These are phyloP conservation scores for Muschampia plurimacula DNA, from an alignment of 2,888 invertebrate genomes.

Conservation along the genomic window DNA sequence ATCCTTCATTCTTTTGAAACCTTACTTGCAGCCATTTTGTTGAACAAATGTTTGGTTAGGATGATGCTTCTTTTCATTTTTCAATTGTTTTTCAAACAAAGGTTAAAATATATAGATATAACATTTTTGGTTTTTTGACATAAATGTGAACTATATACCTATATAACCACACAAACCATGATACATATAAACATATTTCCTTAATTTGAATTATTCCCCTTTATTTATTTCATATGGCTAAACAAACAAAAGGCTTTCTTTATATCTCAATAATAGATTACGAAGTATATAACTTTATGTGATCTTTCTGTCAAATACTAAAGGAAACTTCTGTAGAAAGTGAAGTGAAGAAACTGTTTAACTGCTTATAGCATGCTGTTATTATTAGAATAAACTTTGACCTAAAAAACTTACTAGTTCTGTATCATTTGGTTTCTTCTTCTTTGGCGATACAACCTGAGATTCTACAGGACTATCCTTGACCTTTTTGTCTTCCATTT, in stretches of 20 bases:
- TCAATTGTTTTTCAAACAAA: neutral
- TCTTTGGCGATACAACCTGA: constrained; percentile 49
- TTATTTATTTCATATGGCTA: no score
- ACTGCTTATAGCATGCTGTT: neutral
- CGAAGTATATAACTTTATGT: neutral
- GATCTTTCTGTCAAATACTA: no score
- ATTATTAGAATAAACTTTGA: neutral
- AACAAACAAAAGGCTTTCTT: neutral
- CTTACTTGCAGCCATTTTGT: constrained; percentile 32
- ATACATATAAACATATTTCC: no score
- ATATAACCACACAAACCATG: neutral
- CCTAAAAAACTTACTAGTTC: constrained; percentile 30
- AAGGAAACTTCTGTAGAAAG: no score
- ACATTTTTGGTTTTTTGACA: neutral
- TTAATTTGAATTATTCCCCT: no score
- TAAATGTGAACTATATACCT: neutral
- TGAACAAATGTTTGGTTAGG: neutral
- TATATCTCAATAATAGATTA: neutral
- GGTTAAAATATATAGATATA: neutral
- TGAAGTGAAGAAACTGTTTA: no score
- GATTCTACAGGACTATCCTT: constrained; percentile 53
- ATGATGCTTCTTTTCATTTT: neutral
- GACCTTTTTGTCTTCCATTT: constrained; percentile 58
- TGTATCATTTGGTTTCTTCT: constrained; percentile 48
- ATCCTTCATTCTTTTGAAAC: neutral